These are phyloP conservation scores for Phaonia tiefii DNA, from an alignment of 2,888 invertebrate genomes.

Conservation along the genomic window DNA sequence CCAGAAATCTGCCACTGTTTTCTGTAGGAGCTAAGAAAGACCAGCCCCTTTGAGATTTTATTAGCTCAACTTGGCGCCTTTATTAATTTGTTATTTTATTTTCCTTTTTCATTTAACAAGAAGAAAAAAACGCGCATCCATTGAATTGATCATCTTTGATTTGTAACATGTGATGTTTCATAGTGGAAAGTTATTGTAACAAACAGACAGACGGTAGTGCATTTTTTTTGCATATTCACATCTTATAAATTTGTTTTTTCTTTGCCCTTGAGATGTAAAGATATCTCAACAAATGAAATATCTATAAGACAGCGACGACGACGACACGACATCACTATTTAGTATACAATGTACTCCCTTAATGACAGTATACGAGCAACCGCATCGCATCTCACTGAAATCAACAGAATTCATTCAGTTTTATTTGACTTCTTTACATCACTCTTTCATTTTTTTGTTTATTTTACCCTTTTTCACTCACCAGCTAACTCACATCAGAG, in stretches of 20 bases:
- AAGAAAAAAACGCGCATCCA: too few species aligned
- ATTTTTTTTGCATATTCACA: slow-evolving; percentile 30
- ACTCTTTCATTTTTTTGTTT: slow-evolving; percentile 5
- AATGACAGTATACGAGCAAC: slow-evolving; percentile 27
- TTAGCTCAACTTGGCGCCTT: too few species aligned
- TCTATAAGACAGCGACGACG: too few species aligned
- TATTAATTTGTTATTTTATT: slow-evolving; percentile 11
- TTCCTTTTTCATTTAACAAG: neutral
- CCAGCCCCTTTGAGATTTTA: too few species aligned
- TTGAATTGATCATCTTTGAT: neutral
- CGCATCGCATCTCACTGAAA: slow-evolving; percentile 29
- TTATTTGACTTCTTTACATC: slow-evolving; percentile 7
- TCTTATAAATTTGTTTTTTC: slow-evolving; percentile 20
- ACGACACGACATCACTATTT: neutral
- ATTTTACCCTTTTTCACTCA: slow-evolving; percentile 18
- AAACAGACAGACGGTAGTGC: neutral
- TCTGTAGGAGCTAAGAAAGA: too few species aligned
- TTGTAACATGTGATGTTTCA: slow-evolving; percentile 33
- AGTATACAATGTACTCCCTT: slow-evolving; percentile 26
- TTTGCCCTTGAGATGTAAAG: slow-evolving; percentile 62
- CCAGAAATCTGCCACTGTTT: too few species aligned
- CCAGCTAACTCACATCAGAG: slow-evolving; percentile 3
- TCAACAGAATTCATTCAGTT: slow-evolving; percentile 39
- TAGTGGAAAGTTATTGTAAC: neutral
- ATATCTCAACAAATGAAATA: slow-evolving; percentile 20